These are phyloP conservation scores for Phataginus tricuspis DNA, from an alignment of 2,797 vertebrate species.

Conservation along the genomic window DNA sequence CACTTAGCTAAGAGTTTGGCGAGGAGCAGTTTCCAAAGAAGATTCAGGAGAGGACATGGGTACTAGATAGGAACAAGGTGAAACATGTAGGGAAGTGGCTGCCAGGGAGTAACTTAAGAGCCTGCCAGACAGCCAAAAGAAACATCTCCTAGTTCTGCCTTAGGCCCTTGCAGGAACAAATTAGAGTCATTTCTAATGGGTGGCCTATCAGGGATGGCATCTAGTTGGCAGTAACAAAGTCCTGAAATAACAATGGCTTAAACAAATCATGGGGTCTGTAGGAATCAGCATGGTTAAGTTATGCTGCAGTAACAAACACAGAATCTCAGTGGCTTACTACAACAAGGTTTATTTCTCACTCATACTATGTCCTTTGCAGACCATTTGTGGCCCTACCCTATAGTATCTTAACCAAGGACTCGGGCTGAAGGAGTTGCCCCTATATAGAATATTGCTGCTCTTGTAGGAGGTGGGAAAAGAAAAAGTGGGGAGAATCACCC, in stretches of 20 bases:
- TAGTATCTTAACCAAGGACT: neutral
- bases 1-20: neutral
- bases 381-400: neutral
- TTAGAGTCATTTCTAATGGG: neutral
- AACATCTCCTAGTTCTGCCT: neutral
- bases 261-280: neutral
- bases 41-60: neutral
- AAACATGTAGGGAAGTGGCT: neutral
- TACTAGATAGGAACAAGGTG: neutral
- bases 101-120: neutral
- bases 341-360: neutral
- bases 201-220: neutral
- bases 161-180: neutral
- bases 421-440: neutral
- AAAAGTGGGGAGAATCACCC: neutral
- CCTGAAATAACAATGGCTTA: neutral
- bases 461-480: neutral
- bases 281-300: neutral
- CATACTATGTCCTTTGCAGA: neutral
- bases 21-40: neutral
- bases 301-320: neutral
- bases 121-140: neutral
- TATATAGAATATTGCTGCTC: neutral
- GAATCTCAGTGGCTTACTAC: neutral
- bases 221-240: neutral